These are phyloP conservation scores for Scytalopus superciliaris DNA, from an alignment of 2,113 vertebrate species.

Conservation along the genomic window DNA sequence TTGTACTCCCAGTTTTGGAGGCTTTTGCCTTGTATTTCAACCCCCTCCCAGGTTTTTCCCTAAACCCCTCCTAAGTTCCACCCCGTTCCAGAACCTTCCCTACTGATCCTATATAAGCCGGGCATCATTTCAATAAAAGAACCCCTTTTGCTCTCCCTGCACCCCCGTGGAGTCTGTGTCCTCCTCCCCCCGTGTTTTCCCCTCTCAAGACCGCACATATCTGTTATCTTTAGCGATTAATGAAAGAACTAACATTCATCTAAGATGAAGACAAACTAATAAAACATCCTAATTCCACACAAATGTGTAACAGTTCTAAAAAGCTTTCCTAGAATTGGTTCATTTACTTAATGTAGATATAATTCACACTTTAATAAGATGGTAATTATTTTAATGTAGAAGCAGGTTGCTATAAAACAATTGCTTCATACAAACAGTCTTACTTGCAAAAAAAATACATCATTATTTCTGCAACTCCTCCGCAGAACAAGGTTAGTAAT, in stretches of 20 bases:
- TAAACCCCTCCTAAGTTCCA: too few relatives aligned
- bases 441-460: background rate
- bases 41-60: too few relatives aligned
- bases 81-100: too few relatives aligned
- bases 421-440: background rate
- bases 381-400: slow-evolving; percentile 46
- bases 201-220: too few relatives aligned
- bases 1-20: too few relatives aligned
- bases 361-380: background rate
- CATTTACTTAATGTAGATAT: background rate
- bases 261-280: background rate
- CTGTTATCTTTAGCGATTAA: background rate
- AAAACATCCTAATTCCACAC: background rate
- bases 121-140: too few relatives aligned
- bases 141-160: too few relatives aligned
- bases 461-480: background rate
- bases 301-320: background rate
- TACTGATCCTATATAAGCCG: too few relatives aligned
- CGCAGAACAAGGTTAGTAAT: background rate
- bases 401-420: slow-evolving; percentile 35
- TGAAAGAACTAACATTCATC: background rate
- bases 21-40: too few relatives aligned
- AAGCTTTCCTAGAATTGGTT: background rate
- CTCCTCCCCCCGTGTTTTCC: too few relatives aligned
- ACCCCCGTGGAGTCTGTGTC: too few relatives aligned